phyloP scores from a whole-genome alignment of 2,113 vertebrate species.

The human (Homo sapiens) region DNA sequence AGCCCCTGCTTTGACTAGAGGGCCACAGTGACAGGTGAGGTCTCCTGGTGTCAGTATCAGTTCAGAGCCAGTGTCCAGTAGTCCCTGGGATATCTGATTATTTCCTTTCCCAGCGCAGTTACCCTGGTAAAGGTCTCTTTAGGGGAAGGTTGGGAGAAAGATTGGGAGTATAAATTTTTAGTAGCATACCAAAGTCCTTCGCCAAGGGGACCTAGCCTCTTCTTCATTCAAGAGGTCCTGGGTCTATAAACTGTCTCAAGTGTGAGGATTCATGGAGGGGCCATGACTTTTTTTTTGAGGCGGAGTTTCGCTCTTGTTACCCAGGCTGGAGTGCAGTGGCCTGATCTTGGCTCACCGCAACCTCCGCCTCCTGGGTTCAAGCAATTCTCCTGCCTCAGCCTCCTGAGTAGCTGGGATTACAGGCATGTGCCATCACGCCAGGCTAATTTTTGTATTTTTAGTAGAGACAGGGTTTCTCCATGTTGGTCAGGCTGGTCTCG shows the following conservation, averaged over 20 bases:
- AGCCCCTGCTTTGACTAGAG: not conserved
- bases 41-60: not conserved
- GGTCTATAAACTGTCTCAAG: not conserved
- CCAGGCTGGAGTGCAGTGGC: too few relatives aligned
- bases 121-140: not conserved
- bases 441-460: too few relatives aligned
- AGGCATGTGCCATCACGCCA: too few relatives aligned
- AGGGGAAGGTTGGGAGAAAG: not conserved
- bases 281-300: not conserved
- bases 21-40: not conserved
- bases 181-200: not conserved
- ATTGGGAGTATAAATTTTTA: not conserved
- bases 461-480: too few relatives aligned
- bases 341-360: fast-evolving
- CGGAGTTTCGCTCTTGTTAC: fast-evolving
- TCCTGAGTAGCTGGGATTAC: too few relatives aligned
- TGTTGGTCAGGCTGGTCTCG: too few relatives aligned
- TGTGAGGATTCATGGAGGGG: not conserved
- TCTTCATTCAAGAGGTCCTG: not conserved
- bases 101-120: not conserved
- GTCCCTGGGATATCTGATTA: not conserved
- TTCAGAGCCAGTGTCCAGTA: not conserved
- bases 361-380: too few relatives aligned
- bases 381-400: too few relatives aligned
- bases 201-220: not conserved